These are phyloP conservation scores for Dioctria linearis DNA, from an alignment of 2,888 invertebrate species.

Conservation along the genomic window DNA sequence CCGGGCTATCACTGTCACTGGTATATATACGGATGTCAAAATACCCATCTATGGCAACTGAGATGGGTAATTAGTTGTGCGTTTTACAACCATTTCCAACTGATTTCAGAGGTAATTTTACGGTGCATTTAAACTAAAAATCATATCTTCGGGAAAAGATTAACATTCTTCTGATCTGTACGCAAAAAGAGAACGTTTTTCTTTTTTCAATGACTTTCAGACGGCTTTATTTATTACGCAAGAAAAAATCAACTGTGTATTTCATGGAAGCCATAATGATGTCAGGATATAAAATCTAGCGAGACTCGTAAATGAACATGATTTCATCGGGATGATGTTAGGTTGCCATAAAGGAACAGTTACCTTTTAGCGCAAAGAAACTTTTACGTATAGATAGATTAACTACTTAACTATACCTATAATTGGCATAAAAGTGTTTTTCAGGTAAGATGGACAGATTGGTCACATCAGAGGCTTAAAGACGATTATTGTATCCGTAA, in stretches of 20 bases:
- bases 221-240: conserved; percentile 27
- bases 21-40: conserved; percentile 11
- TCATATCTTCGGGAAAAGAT: conserved; percentile 14
- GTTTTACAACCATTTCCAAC: conserved; percentile 27
- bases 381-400: not conserved
- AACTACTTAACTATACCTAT: not conserved
- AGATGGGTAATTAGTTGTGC: conserved; percentile 38
- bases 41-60: conserved; percentile 17
- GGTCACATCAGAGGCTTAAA: not conserved
- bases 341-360: conserved; percentile 39
- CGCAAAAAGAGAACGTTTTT: not conserved
- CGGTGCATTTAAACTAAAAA: conserved; percentile 22
- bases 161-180: not conserved
- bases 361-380: conserved; percentile 19
- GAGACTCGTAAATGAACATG: not conserved
- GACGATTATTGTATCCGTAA: too few species aligned
- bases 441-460: not conserved
- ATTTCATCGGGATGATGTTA: conserved; percentile 3
- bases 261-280: not conserved
- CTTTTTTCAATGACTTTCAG: conserved; percentile 6
- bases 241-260: conserved; percentile 17
- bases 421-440: conserved; percentile 27
- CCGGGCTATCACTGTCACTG: not conserved
- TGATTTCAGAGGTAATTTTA: conserved; percentile 34
- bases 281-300: conserved; percentile 15